These are phyloP conservation scores for Crossaster papposus DNA, from an alignment of 53 echinoderm and acorn worm genomes.

Conservation along the genomic window DNA sequence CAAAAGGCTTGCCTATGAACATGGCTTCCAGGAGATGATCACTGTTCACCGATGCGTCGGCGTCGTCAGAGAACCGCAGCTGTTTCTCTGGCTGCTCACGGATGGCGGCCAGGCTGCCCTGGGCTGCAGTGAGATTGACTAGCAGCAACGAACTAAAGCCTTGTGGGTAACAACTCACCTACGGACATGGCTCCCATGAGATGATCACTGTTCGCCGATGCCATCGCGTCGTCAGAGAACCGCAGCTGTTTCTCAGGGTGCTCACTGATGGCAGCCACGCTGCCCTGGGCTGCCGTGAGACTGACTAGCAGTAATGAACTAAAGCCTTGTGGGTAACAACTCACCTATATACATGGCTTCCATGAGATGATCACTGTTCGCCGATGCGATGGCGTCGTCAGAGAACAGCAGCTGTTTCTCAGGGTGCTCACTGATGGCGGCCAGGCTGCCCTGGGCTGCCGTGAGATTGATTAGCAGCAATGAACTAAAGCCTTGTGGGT, in stretches of 20 bases:
- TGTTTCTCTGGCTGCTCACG: conserved; percentile 93
- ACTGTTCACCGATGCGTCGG: conserved; percentile 89
- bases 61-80: conserved; percentile 92
- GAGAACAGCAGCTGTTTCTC: conserved; percentile 95
- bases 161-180: conserved; percentile 48
- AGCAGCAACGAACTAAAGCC: not conserved
- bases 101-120: conserved; percentile 71
- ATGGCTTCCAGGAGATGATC: conserved; percentile 95
- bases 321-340: not conserved
- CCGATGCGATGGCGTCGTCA: conserved; percentile 89
- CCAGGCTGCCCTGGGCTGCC: conserved; percentile 51
- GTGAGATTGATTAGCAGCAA: not conserved
- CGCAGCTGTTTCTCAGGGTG: conserved; percentile 94
- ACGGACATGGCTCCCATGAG: conserved; percentile 97
- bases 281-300: conserved; percentile 21
- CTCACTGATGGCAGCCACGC: conserved; percentile 81
- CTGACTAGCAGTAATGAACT: not conserved
- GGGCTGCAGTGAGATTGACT: not conserved
- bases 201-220: conserved; percentile 88
- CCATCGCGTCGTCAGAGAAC: conserved; percentile 92
- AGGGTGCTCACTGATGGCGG: conserved; percentile 89
- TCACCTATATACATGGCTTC: conserved; percentile 90
- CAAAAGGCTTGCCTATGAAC: conserved; percentile 70
- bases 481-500: not conserved
- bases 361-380: conserved; percentile 92